A percentile compares a stretch with the other conserved stretches of the same genome.
Evolutionary conservation across 1,140 invertebrate species (phyloP).

Genomic region (Chymomyza costata): DNA sequence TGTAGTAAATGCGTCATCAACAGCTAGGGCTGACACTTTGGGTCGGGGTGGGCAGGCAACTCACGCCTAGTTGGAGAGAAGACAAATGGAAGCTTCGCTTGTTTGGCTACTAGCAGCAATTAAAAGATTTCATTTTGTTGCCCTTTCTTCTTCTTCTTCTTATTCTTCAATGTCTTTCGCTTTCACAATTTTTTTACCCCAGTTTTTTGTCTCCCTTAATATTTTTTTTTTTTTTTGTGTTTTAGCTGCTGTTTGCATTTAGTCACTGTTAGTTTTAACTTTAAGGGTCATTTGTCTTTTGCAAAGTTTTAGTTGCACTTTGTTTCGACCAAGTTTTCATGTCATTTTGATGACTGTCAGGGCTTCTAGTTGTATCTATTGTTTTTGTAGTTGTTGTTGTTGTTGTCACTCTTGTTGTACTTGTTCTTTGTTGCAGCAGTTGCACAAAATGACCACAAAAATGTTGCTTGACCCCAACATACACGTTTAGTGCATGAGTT

Average conservation of each 20-base stretch:
- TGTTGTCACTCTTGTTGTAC: neutral
- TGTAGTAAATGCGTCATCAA: no score
- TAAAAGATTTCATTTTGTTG: conserved; percentile 62
- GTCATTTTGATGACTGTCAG: conserved; percentile 31
- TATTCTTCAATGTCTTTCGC: neutral
- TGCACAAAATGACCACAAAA: conserved; percentile 37
- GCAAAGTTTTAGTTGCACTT: conserved; percentile 63
- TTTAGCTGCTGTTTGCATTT: conserved; percentile 61
- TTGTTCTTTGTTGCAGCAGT: conserved; percentile 9
- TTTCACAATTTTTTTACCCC: conserved; percentile 6
- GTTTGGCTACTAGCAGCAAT: conserved; percentile 58
- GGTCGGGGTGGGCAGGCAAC: no score
- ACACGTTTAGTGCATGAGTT: neutral
- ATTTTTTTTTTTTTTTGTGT: conserved; percentile 41
- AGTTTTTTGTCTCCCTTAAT: neutral
- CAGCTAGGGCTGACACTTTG: no score
- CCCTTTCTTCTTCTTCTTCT: conserved; percentile 29
- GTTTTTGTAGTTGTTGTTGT: conserved; percentile 9
- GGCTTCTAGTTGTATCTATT: conserved; percentile 5
- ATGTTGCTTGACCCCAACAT: conserved; percentile 33
- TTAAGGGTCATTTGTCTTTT: conserved; percentile 65
- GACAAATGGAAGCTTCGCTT: conserved; percentile 56
- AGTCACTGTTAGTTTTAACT: conserved; percentile 71
- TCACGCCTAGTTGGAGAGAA: conserved; percentile 29
- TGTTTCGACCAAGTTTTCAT: conserved; percentile 65